Conservation (phyloP, 1,140 invertebrate genomes). For the Meloidogyne exigua region DNA sequence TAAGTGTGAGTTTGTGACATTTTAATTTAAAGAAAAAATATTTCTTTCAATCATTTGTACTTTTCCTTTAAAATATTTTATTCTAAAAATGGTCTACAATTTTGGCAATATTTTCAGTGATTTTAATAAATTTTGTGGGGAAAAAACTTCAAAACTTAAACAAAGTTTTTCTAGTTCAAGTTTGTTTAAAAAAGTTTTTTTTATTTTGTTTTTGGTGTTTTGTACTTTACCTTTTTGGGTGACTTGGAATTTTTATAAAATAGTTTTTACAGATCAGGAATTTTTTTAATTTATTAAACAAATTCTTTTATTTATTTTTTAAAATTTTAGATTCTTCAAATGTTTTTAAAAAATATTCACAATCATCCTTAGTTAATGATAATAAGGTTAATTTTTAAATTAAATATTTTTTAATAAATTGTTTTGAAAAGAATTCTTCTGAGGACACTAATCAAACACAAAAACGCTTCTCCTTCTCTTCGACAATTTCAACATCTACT, state of each 20-base stretch:
- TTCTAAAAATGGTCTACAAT: constrained; percentile 31
- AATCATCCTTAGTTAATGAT: neutral
- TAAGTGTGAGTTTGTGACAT: too few relatives aligned
- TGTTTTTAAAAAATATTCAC: neutral
- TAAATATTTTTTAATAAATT: neutral
- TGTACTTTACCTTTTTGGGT: neutral
- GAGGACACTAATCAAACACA: neutral
- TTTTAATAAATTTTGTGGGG: constrained; percentile 50
- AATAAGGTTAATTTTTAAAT: neutral
- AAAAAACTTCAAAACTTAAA: constrained; percentile 45
- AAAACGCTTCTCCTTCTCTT: neutral
- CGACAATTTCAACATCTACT: constrained; percentile 16
- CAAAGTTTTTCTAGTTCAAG: constrained; percentile 43
- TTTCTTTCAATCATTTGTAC: too few relatives aligned
- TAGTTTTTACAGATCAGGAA: too few relatives aligned
- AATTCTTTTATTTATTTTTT: neutral
- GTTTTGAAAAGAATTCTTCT: neutral
- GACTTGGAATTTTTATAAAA: too few relatives aligned
- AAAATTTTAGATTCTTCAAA: neutral
- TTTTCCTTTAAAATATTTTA: neutral
- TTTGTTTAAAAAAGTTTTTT: constrained; percentile 28
- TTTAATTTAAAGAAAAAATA: too few relatives aligned
- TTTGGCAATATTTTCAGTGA: constrained; percentile 43
- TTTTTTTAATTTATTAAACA: too few relatives aligned
- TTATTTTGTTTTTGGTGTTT: neutral